A percentile compares a stretch with the other conserved stretches of the same genome.
Evolutionary conservation across 2,888 invertebrate species (phyloP).

Genomic region (Fragum sueziense): DNA sequence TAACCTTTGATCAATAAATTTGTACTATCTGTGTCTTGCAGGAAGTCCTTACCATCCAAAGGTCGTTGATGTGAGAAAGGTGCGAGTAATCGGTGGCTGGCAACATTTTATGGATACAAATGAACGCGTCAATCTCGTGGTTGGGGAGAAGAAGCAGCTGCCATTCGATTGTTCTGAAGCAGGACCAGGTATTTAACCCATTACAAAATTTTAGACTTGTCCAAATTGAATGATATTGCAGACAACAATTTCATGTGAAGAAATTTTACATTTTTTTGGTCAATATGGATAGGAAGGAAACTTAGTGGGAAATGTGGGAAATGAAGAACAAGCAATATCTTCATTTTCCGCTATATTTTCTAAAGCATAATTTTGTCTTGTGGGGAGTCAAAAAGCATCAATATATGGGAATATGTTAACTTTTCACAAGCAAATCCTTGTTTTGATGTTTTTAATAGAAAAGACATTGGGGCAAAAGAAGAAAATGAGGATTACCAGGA

Average conservation of each 20-base stretch:
- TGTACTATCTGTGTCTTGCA: slow-evolving; percentile 2
- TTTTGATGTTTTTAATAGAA: no score
- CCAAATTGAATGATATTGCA: background rate
- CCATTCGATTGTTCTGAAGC: slow-evolving; percentile 94
- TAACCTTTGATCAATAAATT: no score
- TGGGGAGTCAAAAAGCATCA: no score
- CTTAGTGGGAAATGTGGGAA: background rate
- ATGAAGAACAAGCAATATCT: background rate
- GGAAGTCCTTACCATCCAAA: slow-evolving; percentile 93
- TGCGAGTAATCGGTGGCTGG: slow-evolving; percentile 93
- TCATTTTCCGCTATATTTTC: background rate
- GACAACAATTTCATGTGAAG: no score
- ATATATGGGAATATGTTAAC: no score
- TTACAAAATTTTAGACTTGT: background rate
- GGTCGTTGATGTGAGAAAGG: slow-evolving; percentile 89
- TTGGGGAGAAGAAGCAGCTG: slow-evolving; percentile 84
- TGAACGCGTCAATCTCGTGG: slow-evolving; percentile 83
- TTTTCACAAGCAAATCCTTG: no score
- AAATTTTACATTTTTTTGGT: background rate
- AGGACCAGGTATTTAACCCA: slow-evolving; percentile 86
- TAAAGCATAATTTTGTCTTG: no score
- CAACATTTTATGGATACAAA: slow-evolving; percentile 89
- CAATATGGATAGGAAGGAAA: no score
- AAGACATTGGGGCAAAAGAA: no score
- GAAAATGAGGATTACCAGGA: no score